Percentiles rank a stretch among this genome's conserved stretches.
These are phyloP conservation scores for Oncorhynchus gorbuscha DNA, from an alignment of 2,113 vertebrate species.

Conservation along the genomic window DNA sequence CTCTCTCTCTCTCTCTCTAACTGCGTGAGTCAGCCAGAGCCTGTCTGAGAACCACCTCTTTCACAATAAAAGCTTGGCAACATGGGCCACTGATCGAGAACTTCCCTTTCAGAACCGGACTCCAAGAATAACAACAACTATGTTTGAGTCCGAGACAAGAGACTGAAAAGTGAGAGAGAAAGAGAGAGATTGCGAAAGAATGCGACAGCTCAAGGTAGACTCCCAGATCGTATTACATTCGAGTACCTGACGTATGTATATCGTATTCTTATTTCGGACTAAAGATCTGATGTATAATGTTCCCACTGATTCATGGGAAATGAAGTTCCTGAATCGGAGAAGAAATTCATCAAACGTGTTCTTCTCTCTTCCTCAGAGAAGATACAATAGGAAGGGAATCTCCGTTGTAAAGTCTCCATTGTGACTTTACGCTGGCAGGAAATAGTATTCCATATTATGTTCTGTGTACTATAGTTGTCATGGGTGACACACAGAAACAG, in stretches of 20 bases:
- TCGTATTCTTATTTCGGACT: background rate
- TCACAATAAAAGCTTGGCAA: slow-evolving; percentile 57
- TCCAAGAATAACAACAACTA: slow-evolving; percentile 14
- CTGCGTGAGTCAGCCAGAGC: slow-evolving; percentile 61
- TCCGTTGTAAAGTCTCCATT: slow-evolving; percentile 18
- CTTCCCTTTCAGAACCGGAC: slow-evolving; percentile 4
- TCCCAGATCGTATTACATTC: slow-evolving; percentile 11
- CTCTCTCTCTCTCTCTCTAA: background rate
- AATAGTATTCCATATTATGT: slow-evolving; percentile 16
- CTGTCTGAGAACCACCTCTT: slow-evolving; percentile 54
- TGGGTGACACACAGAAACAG: slow-evolving; percentile 21
- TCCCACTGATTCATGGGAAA: too few species aligned
- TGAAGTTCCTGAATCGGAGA: background rate
- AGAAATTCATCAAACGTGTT: too few species aligned
- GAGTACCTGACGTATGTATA: background rate
- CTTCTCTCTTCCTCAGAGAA: slow-evolving; percentile 20
- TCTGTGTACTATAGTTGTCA: slow-evolving; percentile 4
- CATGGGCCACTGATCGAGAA: background rate
- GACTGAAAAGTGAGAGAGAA: background rate
- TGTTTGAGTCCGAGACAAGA: background rate
- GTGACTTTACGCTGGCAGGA: slow-evolving; percentile 10
- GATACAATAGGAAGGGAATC: slow-evolving; percentile 9
- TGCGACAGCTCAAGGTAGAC: background rate
- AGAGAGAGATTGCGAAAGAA: background rate
- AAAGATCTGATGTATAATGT: too few species aligned